phyloP scores from a whole-genome alignment of 2,888 invertebrate species.

The Agrilus mali region DNA sequence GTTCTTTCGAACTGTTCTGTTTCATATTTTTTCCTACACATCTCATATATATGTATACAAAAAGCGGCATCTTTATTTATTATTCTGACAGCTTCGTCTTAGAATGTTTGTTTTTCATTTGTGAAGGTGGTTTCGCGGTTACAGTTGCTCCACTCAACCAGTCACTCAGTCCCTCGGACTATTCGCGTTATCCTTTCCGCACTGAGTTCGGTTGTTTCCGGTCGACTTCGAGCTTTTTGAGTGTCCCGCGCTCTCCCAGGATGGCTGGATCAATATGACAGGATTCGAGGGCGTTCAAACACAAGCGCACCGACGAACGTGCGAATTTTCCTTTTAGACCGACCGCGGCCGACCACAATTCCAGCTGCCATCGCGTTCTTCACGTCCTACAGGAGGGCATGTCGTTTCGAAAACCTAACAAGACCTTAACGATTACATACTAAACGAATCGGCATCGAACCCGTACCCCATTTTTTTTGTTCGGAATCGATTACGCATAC shows the following conservation, averaged over 20 bases:
- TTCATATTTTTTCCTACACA: too few relatives aligned
- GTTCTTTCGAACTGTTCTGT: too few relatives aligned
- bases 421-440: too few relatives aligned
- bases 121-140: conserved; percentile 1
- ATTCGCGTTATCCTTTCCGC: background rate
- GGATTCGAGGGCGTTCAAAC: conserved; percentile 20
- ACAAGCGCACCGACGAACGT: conserved; percentile 15
- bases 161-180: too few relatives aligned
- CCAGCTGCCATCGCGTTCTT: conserved; percentile 9
- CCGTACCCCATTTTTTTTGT: too few relatives aligned
- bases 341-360: conserved; percentile 14
- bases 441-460: too few relatives aligned
- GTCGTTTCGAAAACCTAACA: background rate
- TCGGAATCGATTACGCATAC: too few relatives aligned
- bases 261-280: conserved; percentile 30
- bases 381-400: background rate
- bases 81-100: too few relatives aligned
- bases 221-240: conserved; percentile 18
- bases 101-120: background rate
- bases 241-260: conserved; percentile 30
- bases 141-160: conserved; percentile 1
- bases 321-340: conserved; percentile 11
- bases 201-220: conserved; percentile 9
- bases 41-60: too few relatives aligned
- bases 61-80: too few relatives aligned